Evolutionary conservation across 2,888 invertebrate genomes (phyloP).

Genomic region (Bombylius discolor): DNA sequence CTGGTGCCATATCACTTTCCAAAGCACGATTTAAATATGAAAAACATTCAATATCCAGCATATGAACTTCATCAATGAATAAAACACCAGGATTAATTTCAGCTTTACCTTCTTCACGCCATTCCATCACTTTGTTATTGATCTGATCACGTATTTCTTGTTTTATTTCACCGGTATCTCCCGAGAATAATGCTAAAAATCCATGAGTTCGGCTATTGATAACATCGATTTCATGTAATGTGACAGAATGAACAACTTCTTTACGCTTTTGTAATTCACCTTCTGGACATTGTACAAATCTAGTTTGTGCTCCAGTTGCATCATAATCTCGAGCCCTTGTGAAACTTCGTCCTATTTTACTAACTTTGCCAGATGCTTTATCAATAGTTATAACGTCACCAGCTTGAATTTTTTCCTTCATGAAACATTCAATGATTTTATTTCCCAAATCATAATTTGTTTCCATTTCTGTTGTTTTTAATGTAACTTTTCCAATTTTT

Average conservation of each 20-base stretch:
- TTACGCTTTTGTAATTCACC: slow-evolving; percentile 97
- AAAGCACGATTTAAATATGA: slow-evolving; percentile 94
- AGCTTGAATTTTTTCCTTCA: slow-evolving; percentile 90
- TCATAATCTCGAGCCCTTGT: slow-evolving; percentile 95
- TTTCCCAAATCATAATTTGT: slow-evolving; percentile 96
- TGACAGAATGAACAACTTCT: slow-evolving; percentile 95
- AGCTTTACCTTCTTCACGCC: slow-evolving; percentile 98
- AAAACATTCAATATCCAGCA: slow-evolving; percentile 98
- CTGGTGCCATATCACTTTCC: slow-evolving; percentile 93
- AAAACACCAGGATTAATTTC: slow-evolving; percentile 97
- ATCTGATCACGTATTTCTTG: slow-evolving; percentile 96
- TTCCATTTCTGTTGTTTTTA: slow-evolving; percentile 99
- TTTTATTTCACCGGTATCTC: slow-evolving; percentile 99
- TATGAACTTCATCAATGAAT: slow-evolving; percentile 95
- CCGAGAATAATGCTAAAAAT: slow-evolving; percentile 91
- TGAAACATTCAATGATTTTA: slow-evolving; percentile 93
- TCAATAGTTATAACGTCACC: slow-evolving; percentile 98
- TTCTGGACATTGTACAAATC: slow-evolving; percentile 97
- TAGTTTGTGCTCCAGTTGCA: slow-evolving; percentile 76
- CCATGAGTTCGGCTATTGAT: slow-evolving; percentile 98
- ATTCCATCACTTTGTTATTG: slow-evolving; percentile 92
- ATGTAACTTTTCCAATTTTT: slow-evolving; percentile 76
- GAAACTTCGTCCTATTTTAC: slow-evolving; percentile 83
- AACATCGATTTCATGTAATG: slow-evolving; percentile 97
- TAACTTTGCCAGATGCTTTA: slow-evolving; percentile 93